These are phyloP conservation scores for Shinisaurus crocodilurus DNA, from an alignment of 2,113 vertebrate genomes.

Conservation along the genomic window DNA sequence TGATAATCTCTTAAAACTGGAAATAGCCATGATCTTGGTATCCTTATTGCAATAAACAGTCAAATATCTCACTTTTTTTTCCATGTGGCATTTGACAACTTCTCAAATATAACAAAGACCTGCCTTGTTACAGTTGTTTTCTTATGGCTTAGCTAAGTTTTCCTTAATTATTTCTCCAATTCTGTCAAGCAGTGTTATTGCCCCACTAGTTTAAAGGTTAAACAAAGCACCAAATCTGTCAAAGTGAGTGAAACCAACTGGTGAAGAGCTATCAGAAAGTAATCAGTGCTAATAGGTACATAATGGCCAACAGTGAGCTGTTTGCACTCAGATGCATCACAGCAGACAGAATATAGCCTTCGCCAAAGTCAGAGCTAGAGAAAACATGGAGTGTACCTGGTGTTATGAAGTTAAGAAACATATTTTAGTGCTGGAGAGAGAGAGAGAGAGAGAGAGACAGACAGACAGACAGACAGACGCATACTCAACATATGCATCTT, in stretches of 20 bases:
- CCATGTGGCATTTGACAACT: constrained; percentile 53
- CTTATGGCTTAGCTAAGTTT: constrained; percentile 77
- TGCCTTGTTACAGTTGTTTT: constrained; percentile 79
- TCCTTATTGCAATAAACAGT: constrained; percentile 20
- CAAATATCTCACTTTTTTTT: constrained; percentile 36
- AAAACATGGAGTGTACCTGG: constrained; percentile 62
- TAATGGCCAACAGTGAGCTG: constrained; percentile 94
- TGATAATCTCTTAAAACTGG: constrained; percentile 66
- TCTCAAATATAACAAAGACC: constrained; percentile 68
- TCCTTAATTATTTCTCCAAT: constrained; percentile 84
- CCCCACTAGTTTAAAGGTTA: constrained; percentile 91
- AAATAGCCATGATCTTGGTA: constrained; percentile 51
- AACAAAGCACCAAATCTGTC: constrained; percentile 94
- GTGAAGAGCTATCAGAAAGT: constrained; percentile 91
- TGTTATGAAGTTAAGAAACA: constrained; percentile 51
- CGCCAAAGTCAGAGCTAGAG: constrained; percentile 80
- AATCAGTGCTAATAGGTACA: constrained; percentile 99
- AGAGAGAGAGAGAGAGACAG: not conserved
- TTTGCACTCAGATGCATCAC: constrained; percentile 91
- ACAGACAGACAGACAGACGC: too few species aligned
- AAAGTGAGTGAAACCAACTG: constrained; percentile 97
- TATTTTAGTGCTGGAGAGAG: not conserved
- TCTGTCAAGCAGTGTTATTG: constrained; percentile 80
- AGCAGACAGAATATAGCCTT: constrained; percentile 86
- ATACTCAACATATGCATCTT: not conserved